phyloP scores from a whole-genome alignment of 2,797 vertebrate species.

The Buceros bicornis region DNA sequence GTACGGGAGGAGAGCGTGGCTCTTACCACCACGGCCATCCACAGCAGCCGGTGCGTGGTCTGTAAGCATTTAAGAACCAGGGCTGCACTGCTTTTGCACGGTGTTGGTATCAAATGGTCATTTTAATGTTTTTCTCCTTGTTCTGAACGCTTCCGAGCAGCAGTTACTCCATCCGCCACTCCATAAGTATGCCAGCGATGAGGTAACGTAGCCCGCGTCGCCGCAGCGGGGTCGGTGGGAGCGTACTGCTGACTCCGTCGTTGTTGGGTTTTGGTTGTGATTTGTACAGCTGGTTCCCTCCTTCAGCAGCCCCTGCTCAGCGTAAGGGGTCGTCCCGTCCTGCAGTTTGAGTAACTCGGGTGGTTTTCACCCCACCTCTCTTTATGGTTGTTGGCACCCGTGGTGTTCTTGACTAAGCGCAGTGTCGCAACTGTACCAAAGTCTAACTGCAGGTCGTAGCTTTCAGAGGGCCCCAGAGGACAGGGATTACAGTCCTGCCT shows the following conservation, averaged over 20 bases:
- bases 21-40: fast-evolving
- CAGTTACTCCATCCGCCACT: slow-evolving; percentile 95
- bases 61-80: background rate
- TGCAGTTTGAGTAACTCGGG: background rate
- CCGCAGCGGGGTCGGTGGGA: background rate
- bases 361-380: background rate
- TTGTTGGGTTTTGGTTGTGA: background rate
- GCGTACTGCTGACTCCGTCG: background rate
- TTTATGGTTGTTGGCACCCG: background rate
- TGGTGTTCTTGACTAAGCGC: background rate
- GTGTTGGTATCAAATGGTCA: background rate
- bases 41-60: background rate
- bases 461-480: background rate
- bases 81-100: fast-evolving
- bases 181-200: slow-evolving; percentile 97
- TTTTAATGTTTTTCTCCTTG: slow-evolving; percentile 77
- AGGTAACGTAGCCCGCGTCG: slow-evolving; percentile 85
- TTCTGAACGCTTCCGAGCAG: slow-evolving; percentile 86
- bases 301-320: fast-evolving
- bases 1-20: background rate
- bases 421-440: background rate
- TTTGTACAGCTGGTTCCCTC: background rate
- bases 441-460: background rate
- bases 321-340: fast-evolving
- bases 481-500: background rate